phyloP scores from a whole-genome alignment of 2,797 vertebrate species.

The Netta rufina region DNA sequence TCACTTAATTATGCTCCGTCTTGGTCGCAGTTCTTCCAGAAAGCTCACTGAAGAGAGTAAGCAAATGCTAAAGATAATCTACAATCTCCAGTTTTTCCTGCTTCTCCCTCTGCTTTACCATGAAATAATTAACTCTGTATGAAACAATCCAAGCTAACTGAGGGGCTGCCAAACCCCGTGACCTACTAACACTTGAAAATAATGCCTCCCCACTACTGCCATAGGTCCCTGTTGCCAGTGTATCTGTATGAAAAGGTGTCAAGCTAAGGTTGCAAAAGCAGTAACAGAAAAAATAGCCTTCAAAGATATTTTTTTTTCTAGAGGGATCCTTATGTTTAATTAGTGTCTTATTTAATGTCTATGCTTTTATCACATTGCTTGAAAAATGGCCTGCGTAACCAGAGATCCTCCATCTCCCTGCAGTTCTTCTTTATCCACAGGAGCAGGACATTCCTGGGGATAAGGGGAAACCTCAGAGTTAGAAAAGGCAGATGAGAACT shows the following conservation, averaged over 20 bases:
- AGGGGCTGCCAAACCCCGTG: neutral
- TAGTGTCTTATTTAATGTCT: neutral
- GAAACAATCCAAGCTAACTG: neutral
- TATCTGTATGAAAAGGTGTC: neutral
- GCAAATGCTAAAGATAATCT: neutral
- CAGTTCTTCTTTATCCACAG: neutral
- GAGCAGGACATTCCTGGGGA: neutral
- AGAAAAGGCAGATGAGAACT: neutral
- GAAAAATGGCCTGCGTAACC: neutral
- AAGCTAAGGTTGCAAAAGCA: neutral
- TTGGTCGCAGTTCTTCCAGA: neutral
- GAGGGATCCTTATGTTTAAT: neutral
- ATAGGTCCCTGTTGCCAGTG: neutral
- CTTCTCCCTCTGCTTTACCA: neutral
- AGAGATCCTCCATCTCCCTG: neutral
- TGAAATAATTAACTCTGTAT: neutral
- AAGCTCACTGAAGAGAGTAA: neutral
- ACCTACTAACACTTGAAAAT: neutral
- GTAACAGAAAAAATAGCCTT: neutral
- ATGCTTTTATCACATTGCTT: neutral
- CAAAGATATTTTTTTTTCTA: neutral
- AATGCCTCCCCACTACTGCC: neutral
- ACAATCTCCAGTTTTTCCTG: neutral
- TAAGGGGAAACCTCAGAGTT: neutral
- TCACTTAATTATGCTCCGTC: neutral